phyloP scores from a whole-genome alignment of 1,140 invertebrate species.

The Drosophila santomea region DNA sequence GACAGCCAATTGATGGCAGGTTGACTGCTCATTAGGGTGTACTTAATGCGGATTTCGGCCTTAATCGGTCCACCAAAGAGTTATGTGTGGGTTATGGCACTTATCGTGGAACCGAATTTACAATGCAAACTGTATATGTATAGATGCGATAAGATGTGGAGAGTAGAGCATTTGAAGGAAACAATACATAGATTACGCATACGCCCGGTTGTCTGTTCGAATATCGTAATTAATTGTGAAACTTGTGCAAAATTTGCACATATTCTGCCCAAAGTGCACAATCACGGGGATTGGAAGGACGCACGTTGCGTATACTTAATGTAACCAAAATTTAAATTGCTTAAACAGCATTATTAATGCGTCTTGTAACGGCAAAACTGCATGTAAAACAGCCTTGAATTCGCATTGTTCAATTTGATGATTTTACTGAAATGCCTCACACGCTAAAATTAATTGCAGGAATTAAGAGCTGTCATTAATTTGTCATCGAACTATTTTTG shows the following conservation, averaged over 20 bases:
- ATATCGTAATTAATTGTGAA: constrained; percentile 70
- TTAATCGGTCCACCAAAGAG: not conserved
- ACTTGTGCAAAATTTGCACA: constrained; percentile 47
- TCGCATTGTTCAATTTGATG: constrained; percentile 13
- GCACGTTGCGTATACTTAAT: constrained; percentile 30
- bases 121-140: not conserved
- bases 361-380: constrained; percentile 32
- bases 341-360: constrained; percentile 42
- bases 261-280: constrained; percentile 63
- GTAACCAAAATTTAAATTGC: constrained; percentile 32
- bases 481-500: constrained; percentile 11
- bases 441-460: not conserved
- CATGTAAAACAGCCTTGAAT: not conserved
- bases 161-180: not conserved
- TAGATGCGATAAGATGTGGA: not conserved
- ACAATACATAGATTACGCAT: constrained; percentile 45
- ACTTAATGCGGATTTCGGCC: constrained; percentile 10
- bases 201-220: constrained; percentile 26
- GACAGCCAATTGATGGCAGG: constrained; percentile 32
- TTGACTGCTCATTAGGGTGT: constrained; percentile 14
- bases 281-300: constrained; percentile 22
- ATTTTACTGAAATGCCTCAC: not conserved
- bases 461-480: constrained; percentile 25
- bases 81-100: constrained; percentile 20
- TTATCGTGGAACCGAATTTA: constrained; percentile 5